phyloP scores from a whole-genome alignment of 2,888 invertebrate species.

The Cataglyphis albicans region DNA sequence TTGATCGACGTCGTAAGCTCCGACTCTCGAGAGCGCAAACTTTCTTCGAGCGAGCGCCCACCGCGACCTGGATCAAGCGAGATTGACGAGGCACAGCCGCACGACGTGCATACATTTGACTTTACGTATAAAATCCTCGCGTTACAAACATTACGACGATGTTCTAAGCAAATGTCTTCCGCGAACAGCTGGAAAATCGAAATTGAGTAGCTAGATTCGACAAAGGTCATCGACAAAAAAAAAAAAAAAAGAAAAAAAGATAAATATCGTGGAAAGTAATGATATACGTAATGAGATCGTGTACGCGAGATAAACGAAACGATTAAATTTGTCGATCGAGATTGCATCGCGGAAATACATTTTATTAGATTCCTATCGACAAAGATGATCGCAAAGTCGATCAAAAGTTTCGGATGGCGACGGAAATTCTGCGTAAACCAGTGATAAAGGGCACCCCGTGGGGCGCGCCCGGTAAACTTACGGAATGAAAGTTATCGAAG shows the following conservation, averaged over 20 bases:
- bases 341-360: background rate
- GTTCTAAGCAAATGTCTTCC: background rate
- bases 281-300: background rate
- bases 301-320: background rate
- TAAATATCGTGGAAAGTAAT: background rate
- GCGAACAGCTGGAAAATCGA: background rate
- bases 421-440: slow-evolving; percentile 10
- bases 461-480: slow-evolving; percentile 26
- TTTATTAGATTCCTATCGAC: background rate
- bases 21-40: slow-evolving; percentile 22
- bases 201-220: background rate
- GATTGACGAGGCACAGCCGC: slow-evolving; percentile 14
- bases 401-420: background rate
- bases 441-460: slow-evolving; percentile 19
- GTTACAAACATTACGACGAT: background rate
- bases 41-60: slow-evolving; percentile 25
- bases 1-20: slow-evolving; percentile 39
- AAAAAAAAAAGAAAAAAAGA: background rate
- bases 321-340: background rate
- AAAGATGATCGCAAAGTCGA: slow-evolving; percentile 13
- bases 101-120: background rate
- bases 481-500: slow-evolving; percentile 48
- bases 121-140: slow-evolving; percentile 36
- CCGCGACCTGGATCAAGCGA: slow-evolving; percentile 32
- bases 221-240: background rate